A percentile compares a stretch with the other conserved stretches of the same genome.
phyloP scores from a whole-genome alignment of 2,888 invertebrate genomes.

The Trichopoda pennipes region DNA sequence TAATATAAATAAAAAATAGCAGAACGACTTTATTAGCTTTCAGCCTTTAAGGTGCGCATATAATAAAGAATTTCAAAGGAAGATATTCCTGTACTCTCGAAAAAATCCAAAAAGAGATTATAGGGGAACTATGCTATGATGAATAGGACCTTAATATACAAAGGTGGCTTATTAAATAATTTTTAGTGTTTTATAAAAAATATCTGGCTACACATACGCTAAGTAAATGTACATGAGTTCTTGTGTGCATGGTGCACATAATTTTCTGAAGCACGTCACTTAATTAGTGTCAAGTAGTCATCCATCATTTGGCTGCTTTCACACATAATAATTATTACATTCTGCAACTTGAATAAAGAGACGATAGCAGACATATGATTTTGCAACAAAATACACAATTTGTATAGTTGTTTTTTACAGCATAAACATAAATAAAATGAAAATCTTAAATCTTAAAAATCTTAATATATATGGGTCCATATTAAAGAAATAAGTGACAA shows the following conservation, averaged over 20 bases:
- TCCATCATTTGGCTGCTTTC: conserved; percentile 66
- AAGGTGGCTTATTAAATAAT: too few species aligned
- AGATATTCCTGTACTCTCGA: too few species aligned
- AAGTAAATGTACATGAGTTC: not conserved
- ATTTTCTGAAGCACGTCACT: conserved; percentile 72
- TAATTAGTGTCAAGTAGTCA: conserved; percentile 77
- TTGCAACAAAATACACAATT: conserved; percentile 60
- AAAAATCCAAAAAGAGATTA: too few species aligned
- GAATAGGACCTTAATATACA: too few species aligned
- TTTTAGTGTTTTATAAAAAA: too few species aligned
- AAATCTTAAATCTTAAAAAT: conserved; percentile 5
- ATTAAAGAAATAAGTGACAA: not conserved
- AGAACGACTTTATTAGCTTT: too few species aligned
- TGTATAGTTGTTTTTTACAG: conserved; percentile 55
- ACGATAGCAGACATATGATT: conserved; percentile 60
- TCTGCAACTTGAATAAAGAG: conserved; percentile 68
- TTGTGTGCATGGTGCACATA: not conserved
- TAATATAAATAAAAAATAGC: too few species aligned
- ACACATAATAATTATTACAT: conserved; percentile 62
- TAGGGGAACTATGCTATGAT: too few species aligned
- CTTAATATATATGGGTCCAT: not conserved
- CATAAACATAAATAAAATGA: conserved; percentile 36
- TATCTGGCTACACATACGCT: not conserved
- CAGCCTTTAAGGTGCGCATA: too few species aligned
- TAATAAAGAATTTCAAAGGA: too few species aligned